Base-by-base conservation (phyloP, 1,140 invertebrate species). In the Procambarus clarkii region DNA sequence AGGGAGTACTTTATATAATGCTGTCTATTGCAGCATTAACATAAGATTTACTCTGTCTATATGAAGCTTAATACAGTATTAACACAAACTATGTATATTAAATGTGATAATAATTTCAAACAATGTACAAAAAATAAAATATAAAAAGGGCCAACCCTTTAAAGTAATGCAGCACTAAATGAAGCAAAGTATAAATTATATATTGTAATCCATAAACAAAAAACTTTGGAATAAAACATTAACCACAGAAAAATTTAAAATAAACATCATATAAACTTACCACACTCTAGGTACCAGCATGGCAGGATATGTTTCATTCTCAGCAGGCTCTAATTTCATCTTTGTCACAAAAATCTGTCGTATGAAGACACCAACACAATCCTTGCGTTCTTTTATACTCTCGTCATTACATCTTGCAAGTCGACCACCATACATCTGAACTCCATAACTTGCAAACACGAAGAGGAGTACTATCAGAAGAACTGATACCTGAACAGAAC, bases 381-480 rank as follows among this genome's bases (percentile, higher is more conserved):
- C 96, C 93, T 97, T 97, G 92, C 98, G 96, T 21, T 95, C 96
- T 0, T 95, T 95, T 81, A 99, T 98, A 0, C 96, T 97, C 0
- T 97, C 98, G 95, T 99, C 99, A 95, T 99, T 99, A 94, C 99
- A 99, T 50, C 98, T 96, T 2, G 99, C 99, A 93, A 99, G 95
- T 94, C 97, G 96, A 71, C 99, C 99, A 15, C 99, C 99, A 94
- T 99, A 99, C 74, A 99, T 95, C 94, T 99, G 99, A 3, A 99
- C 98, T 0, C 99, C 99, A 94, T 99, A 99, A 94, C 98, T 99
- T 77, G 99, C 99, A 95, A 99, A 99, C 24, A 99, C 98, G 94
- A 99, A 99, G 97, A 99, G 99, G 34, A 99, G 95, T 2, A 99
- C 96, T 93, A 99, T 99, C 50, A 99, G 95, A n/a, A 99, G 95